Base-by-base conservation (phyloP, 1,140 invertebrate species). In the Laupala kohalensis region DNA sequence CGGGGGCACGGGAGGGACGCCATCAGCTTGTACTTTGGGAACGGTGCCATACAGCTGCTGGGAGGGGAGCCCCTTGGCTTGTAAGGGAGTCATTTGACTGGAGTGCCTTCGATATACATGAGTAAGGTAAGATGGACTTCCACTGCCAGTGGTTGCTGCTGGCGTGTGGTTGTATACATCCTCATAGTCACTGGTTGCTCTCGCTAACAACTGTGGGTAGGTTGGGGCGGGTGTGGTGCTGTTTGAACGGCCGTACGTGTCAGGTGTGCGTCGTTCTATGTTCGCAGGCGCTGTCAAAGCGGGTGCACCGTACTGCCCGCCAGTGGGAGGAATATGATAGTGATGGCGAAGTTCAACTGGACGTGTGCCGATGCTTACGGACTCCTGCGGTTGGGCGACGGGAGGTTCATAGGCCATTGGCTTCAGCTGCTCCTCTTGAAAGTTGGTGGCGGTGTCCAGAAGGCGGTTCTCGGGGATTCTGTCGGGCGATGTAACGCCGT, bases 141-240 rank as follows among this genome's bases (percentile, higher is more conserved):
- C 70, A 66, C 37, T 29, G 23, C 25, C 25, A 5, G 26, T 69
- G 23, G n/a, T 26, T 4, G 25, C 28, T 19, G 25, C 53, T 64
- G 53, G 15, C n/a, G 9, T 67, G n/a, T n/a, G n/a, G 66, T 26
- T 67, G 77, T 92, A 92, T 29, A 92, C 86, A 76, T 93, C 91
- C 82, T 93, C 91, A 77, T 93, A 93, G 76, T 93, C 91, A 0
- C 86, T 86, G n/a, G n/a, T n/a, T n/a, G n/a, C n/a, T n/a, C n/a
- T n/a, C n/a, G n/a, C n/a, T n/a, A n/a, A n/a, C n/a, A n/a, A n/a
- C n/a, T n/a, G n/a, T 70, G 81, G 80, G 74, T 80, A 81, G 69
- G 70, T 24, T 0, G 70, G 62, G 23, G 76, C 71, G 4, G 74
- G 68, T 25, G 73, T 74, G 25, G 81, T 80, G n/a, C 80, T 74